Conservation (phyloP, 2,113 vertebrate species). For the Oryzias javanicus region DNA sequence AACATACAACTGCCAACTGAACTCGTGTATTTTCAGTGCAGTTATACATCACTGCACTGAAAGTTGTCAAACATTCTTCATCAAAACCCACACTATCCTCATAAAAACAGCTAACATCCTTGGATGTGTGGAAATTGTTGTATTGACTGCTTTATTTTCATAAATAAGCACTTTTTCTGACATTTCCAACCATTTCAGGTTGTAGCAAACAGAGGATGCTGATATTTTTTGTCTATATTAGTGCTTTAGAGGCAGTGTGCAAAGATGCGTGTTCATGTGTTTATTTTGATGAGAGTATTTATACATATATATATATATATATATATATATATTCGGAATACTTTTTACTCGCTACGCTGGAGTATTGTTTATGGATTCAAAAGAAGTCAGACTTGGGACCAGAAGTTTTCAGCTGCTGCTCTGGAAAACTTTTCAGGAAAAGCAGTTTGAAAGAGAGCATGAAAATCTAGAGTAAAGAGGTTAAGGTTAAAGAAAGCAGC, state of each 20-base stretch:
- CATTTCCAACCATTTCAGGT: constrained; percentile 15
- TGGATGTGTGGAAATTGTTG: constrained; percentile 13
- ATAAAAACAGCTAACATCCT: constrained; percentile 8
- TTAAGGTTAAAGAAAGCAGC: constrained; percentile 43
- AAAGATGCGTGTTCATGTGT: constrained; percentile 55
- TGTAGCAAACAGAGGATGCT: constrained; percentile 30
- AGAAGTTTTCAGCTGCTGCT: constrained; percentile 48
- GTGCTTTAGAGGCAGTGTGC: constrained; percentile 41
- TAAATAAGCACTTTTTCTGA: constrained; percentile 23
- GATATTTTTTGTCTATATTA: constrained; percentile 39
- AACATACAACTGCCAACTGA: too few relatives aligned
- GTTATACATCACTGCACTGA: too few relatives aligned
- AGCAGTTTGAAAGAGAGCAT: constrained; percentile 25
- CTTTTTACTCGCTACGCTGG: constrained; percentile 48
- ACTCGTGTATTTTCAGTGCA: too few relatives aligned
- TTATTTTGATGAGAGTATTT: constrained; percentile 73
- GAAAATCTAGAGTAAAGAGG: constrained; percentile 40
- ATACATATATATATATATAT: constrained; percentile 53
- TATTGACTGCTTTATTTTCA: constrained; percentile 11
- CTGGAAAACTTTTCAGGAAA: constrained; percentile 45
- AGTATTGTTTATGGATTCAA: constrained; percentile 23
- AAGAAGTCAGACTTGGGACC: constrained; percentile 42
- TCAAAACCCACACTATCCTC: constrained; percentile 11
- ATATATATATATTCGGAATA: constrained; percentile 36
- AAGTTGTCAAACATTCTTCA: neutral